Base-by-base conservation (phyloP, 2,797 vertebrate species). In the Chaunax sp. region DNA sequence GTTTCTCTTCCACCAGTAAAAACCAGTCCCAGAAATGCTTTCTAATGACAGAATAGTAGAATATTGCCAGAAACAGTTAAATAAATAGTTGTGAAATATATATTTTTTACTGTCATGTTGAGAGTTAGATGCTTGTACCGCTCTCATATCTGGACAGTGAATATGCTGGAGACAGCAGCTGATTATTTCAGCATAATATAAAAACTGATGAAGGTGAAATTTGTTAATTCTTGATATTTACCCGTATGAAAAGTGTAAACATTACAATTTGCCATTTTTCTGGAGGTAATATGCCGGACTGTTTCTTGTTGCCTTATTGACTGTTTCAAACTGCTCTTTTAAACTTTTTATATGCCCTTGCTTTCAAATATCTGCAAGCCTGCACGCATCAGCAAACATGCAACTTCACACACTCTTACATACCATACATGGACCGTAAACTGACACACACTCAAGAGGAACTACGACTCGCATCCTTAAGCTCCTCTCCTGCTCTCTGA, bases 401-500 rank as follows among this genome's bases (percentile, higher is more conserved):
- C 9, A 37, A 37, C 35, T 37, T 37, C 33, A 55, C 40, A 12
- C 55, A 67, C 49, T 20, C 46, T 59, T 14, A 59, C 38, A 60
- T 43, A 18, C n/a, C 38, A 60, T 43, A 18, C n/a, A 15, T 59
- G 26, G 19, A 40, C 26, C 67, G 28, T 54, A 50, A 18, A 56
- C n/a, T n/a, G 18, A 60, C 44, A 49, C 56, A 49, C 55, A 37
- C 55, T n/a, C 45, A 69, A 63, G 12, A 55, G 26, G 53, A 54
- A 63, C 52, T 47, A 47, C 25, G 55, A 53, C 64, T 57, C 65
- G 64, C 51, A 47, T 77, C 69, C 43, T 28, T 18, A 38, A 72
- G 61, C 57, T 77, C 45, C 71, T 66, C 74, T 80, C 50, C 63
- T 64, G 62, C 68, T 87, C 76, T 68, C 25, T 43, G 66, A 70